phyloP scores from a whole-genome alignment of 35 echinoderm and acorn worm species.

The Strongylocentrotus purpuratus region DNA sequence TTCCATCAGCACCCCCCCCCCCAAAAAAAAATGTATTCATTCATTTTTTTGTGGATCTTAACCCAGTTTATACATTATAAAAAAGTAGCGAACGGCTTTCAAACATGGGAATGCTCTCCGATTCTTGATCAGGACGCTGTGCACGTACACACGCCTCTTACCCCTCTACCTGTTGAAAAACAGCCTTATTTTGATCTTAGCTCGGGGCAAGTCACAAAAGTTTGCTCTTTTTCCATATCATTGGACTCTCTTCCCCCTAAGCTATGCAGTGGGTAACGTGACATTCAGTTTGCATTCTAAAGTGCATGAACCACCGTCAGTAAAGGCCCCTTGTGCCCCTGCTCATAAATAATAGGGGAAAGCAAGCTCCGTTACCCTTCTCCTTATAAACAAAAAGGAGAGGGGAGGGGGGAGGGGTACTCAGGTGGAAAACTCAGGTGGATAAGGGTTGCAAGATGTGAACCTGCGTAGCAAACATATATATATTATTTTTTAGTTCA shows the following conservation, averaged over 20 bases:
- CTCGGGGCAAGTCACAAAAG: not conserved
- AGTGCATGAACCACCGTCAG: not conserved
- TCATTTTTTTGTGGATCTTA: not conserved
- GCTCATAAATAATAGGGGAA: not conserved
- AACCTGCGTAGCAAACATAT: not conserved
- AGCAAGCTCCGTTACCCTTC: not conserved
- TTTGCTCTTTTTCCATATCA: not conserved
- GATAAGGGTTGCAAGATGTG: not conserved
- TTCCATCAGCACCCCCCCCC: too few species aligned
- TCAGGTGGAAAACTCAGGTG: not conserved
- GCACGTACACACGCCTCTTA: not conserved
- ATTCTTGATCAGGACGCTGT: not conserved
- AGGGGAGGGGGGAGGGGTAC: too few species aligned
- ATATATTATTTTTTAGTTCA: too few species aligned
- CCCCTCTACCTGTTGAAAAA: not conserved
- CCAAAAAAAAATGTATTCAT: not conserved
- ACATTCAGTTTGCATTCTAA: not conserved
- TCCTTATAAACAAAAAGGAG: not conserved
- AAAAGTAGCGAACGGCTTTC: too few species aligned
- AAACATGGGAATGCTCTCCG: not conserved
- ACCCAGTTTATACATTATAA: not conserved
- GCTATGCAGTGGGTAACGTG: not conserved
- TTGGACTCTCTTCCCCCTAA: not conserved
- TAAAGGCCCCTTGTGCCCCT: not conserved
- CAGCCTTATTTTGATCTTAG: not conserved